phyloP scores from a whole-genome alignment of 2,797 vertebrate species.

The Danio jaintianensis region DNA sequence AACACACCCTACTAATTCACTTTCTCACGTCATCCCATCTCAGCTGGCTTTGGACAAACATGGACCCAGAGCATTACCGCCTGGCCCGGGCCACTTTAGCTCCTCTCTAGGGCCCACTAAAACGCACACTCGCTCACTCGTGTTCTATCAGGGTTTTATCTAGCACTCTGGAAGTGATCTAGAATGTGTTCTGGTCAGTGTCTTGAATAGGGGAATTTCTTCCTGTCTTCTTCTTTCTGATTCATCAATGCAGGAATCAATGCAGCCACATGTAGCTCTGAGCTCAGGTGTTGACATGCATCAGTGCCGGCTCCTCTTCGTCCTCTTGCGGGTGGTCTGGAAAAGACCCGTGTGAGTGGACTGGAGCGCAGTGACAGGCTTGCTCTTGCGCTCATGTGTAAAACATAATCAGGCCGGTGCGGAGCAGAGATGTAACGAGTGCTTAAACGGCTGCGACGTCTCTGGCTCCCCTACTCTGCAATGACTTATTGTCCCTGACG shows the following conservation, averaged over 20 bases:
- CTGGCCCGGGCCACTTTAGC: conserved; percentile 26
- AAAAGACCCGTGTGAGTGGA: conserved; percentile 10
- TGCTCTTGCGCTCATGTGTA: conserved; percentile 74
- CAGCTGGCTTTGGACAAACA: conserved; percentile 49
- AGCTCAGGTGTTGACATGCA: conserved; percentile 19
- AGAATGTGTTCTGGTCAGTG: conserved; percentile 39
- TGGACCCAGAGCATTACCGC: conserved; percentile 8
- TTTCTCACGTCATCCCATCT: conserved; percentile 63
- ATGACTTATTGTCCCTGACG: conserved; percentile 74
- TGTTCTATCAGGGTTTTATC: conserved; percentile 13
- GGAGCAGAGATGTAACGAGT: conserved; percentile 70
- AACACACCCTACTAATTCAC: conserved; percentile 67
- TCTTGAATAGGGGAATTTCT: conserved; percentile 29
- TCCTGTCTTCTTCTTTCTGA: background rate
- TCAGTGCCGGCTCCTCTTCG: conserved; percentile 11
- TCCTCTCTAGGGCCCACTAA: conserved; percentile 31
- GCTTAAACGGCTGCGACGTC: conserved; percentile 70
- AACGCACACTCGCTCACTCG: conserved; percentile 13
- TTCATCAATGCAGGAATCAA: background rate
- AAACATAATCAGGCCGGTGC: conserved; percentile 72
- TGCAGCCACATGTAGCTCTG: background rate
- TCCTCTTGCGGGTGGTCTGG: conserved; percentile 44
- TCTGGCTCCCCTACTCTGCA: conserved; percentile 66
- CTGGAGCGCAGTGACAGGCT: conserved; percentile 34
- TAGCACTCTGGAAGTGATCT: conserved; percentile 21